A percentile compares a stretch with the other conserved stretches of the same genome.
Conservation (phyloP, 2,113 vertebrate species). For the Microcebus ravelobensis region DNA sequence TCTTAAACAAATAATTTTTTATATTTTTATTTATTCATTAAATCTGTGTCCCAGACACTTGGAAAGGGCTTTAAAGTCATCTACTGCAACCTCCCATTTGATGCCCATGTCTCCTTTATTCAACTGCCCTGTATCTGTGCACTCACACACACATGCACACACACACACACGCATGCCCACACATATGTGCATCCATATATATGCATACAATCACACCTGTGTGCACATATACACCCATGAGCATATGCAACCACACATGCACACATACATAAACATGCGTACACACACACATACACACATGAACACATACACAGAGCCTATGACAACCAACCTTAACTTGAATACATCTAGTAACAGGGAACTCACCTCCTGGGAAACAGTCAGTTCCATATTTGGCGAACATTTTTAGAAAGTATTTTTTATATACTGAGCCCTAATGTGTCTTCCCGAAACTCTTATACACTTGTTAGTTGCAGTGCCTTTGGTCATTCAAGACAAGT, state of each 20-base stretch:
- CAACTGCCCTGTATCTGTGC: not conserved
- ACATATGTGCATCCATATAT: accelerated
- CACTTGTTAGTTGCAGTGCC: not conserved
- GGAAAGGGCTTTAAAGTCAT: not conserved
- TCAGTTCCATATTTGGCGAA: not conserved
- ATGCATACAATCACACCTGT: not conserved
- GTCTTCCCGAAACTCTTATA: not conserved
- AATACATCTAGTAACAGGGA: not conserved
- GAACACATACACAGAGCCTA: not conserved
- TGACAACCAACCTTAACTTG: not conserved
- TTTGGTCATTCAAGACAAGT: not conserved
- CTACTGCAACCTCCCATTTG: not conserved
- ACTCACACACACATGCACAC: not conserved
- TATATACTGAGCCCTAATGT: not conserved
- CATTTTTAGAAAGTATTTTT: not conserved
- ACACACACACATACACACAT: not conserved
- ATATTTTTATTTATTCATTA: not conserved
- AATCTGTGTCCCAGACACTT: not conserved
- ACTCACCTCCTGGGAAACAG: not conserved
- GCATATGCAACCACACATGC: not conserved
- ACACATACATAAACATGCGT: not conserved
- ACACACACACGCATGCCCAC: not conserved
- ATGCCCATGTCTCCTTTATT: not conserved
- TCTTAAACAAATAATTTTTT: not conserved
- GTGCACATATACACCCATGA: not conserved